Evolutionary conservation across 2,113 vertebrate genomes (phyloP).

Genomic region (Xenopus borealis): DNA sequence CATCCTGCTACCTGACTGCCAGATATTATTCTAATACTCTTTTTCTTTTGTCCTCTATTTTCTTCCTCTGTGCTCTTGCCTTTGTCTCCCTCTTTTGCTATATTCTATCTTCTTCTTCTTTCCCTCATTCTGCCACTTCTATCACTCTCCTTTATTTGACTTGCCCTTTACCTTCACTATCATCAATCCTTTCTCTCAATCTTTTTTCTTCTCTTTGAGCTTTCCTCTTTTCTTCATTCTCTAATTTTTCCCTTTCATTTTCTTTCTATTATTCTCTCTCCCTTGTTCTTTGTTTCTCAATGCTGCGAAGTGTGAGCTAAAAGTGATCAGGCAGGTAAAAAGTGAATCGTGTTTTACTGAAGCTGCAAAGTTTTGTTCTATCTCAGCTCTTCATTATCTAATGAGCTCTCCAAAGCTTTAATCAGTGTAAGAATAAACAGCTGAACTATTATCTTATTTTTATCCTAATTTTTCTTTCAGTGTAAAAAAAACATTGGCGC

Average conservation of each 20-base stretch:
- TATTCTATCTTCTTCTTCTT: too few species aligned
- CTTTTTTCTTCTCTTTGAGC: too few species aligned
- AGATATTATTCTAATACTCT: neutral
- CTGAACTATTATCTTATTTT: slow-evolving; percentile 29
- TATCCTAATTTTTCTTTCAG: too few species aligned
- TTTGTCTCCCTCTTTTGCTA: too few species aligned
- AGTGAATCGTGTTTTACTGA: slow-evolving; percentile 18
- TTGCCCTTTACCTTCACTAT: too few species aligned
- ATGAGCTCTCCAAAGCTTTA: slow-evolving; percentile 41
- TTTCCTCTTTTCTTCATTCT: too few species aligned
- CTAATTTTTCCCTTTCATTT: too few species aligned
- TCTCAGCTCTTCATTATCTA: slow-evolving; percentile 34
- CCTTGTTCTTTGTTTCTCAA: neutral
- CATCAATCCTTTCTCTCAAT: too few species aligned
- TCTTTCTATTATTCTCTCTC: too few species aligned
- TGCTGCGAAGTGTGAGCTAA: slow-evolving; percentile 6
- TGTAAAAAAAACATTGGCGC: too few species aligned
- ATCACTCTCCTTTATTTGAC: too few species aligned
- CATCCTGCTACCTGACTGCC: slow-evolving; percentile 10
- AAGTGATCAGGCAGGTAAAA: slow-evolving; percentile 31
- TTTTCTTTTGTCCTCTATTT: neutral
- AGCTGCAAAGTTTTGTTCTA: slow-evolving; percentile 38
- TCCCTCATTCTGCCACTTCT: too few species aligned
- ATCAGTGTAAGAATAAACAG: slow-evolving; percentile 27
- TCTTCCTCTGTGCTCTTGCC: neutral